phyloP scores from a whole-genome alignment of 2,113 vertebrate species.

The Phainopepla nitens region DNA sequence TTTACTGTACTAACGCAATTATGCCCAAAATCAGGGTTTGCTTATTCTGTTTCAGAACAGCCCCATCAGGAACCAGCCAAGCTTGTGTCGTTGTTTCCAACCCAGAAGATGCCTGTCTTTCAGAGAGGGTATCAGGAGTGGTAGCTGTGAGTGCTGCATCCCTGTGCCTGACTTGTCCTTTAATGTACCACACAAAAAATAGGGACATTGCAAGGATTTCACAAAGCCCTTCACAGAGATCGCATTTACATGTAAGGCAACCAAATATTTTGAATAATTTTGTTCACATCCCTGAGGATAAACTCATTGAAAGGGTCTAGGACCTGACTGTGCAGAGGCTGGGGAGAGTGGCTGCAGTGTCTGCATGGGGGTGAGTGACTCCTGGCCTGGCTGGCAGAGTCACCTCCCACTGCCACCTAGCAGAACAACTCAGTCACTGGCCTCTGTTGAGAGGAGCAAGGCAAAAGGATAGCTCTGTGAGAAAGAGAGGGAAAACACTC shows the following conservation, averaged over 20 bases:
- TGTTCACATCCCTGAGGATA: neutral
- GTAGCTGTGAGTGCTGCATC: neutral
- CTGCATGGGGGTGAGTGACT: neutral
- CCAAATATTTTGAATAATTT: neutral
- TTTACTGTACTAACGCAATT: fast-evolving
- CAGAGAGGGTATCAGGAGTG: fast-evolving
- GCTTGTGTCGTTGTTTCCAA: neutral
- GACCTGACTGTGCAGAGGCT: neutral
- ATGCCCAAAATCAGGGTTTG: neutral
- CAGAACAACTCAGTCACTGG: neutral
- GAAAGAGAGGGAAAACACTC: neutral
- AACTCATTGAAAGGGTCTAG: neutral
- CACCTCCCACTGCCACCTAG: neutral
- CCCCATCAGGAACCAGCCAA: neutral
- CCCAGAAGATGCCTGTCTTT: neutral
- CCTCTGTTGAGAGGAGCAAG: neutral
- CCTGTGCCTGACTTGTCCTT: neutral
- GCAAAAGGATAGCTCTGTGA: neutral
- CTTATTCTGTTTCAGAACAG: neutral
- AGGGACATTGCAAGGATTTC: neutral
- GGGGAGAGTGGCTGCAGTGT: neutral
- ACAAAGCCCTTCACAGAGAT: neutral
- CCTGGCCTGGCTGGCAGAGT: neutral
- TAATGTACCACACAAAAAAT: neutral
- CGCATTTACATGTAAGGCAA: neutral